Percentiles rank a stretch among this genome's conserved stretches.
These are phyloP conservation scores for Larimichthys polyactis DNA, from an alignment of 2,113 vertebrate species.

Conservation along the genomic window DNA sequence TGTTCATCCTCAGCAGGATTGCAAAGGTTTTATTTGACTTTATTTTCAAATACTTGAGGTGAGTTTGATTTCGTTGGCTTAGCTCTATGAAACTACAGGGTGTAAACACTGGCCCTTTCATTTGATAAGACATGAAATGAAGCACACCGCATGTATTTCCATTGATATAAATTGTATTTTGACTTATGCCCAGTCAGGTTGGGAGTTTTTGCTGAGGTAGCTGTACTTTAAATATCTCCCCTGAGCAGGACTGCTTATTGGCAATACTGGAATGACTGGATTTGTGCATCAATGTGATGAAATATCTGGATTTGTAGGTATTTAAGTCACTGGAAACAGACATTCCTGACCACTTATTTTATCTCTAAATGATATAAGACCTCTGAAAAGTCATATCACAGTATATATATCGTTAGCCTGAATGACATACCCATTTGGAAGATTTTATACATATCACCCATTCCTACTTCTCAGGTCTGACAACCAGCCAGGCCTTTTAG, in stretches of 20 bases:
- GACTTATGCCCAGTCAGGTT: constrained; percentile 35
- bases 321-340: constrained; percentile 8
- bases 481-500: constrained; percentile 33
- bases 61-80: constrained; percentile 50
- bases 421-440: background rate
- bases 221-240: constrained; percentile 11
- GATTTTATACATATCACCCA: constrained; percentile 39
- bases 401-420: background rate
- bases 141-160: constrained; percentile 43
- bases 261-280: constrained; percentile 5
- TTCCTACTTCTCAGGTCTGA: constrained; percentile 38
- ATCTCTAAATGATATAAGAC: background rate
- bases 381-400: background rate
- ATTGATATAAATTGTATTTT: constrained; percentile 37
- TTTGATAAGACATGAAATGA: constrained; percentile 39
- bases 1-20: constrained; percentile 32
- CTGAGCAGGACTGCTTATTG: constrained; percentile 20
- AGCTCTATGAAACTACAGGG: constrained; percentile 8
- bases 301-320: constrained; percentile 31
- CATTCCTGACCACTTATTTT: constrained; percentile 19
- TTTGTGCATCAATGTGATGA: constrained; percentile 14
- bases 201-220: constrained; percentile 10
- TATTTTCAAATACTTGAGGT: constrained; percentile 38
- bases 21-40: constrained; percentile 45
- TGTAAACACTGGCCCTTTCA: constrained; percentile 39